Base-by-base conservation (phyloP, 2,113 vertebrate species). In the Malurus cyaneus region DNA sequence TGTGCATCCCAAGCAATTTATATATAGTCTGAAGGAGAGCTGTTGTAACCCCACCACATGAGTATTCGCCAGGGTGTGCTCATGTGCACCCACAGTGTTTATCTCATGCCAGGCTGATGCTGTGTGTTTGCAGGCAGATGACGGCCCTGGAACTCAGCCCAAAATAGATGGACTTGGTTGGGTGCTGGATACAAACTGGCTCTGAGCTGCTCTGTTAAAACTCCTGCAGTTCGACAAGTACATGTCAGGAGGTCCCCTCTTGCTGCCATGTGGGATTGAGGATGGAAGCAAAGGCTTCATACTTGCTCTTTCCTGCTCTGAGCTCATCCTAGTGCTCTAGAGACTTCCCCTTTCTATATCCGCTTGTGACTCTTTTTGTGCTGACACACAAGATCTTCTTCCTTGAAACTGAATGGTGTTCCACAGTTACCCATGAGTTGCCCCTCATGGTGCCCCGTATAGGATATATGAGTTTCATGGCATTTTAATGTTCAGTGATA, bases 1-100 rank as follows among this genome's bases (percentile, higher is more conserved):
- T 77, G 65, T 42, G 71, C 83, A 89, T 73, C 94, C 76, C 41
- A 53, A 83, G 64, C 60, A 92, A 78, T 71, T 95, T 83, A 71
- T 66, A 83, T 47, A 21, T 56, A 88, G 60, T 80, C 54, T 78
- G 20, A 77, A 80, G 65, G 54, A 87, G 53, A 65, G 59, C 36
- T 49, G 71, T 62, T 80, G 70, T 60, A 86, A 77, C 56, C 44
- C 64, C 56, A 18, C 26, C 67, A 24, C 64, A 31, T 16, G 47
- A 80, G 67, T 26, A 36, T 57, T 76, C 46, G 42, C 19, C 78
- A 85, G 77, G 34, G 65, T 17, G 44, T 23, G 47, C 26, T 54
- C 29, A 5, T 62, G 49, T 71, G 52, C 60, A 84, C 56, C 36
- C 67, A 28, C 29, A 23, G 47, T 52, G 56, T 56, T 93, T 78